phyloP scores from a whole-genome alignment of 1,140 invertebrate species.

The Drosophila busckii region DNA sequence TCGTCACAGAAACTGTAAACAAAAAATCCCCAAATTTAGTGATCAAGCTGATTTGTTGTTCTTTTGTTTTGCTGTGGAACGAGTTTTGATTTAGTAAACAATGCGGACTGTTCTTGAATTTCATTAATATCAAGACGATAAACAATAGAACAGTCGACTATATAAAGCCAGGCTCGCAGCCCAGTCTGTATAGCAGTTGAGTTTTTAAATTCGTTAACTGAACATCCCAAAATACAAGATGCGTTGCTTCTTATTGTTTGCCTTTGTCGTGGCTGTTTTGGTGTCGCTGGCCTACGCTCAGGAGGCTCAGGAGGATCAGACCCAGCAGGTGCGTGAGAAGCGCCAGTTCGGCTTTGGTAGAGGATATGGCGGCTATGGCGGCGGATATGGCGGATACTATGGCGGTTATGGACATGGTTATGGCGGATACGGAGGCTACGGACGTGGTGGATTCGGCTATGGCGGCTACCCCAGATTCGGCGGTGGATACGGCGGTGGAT shows the following conservation, averaged over 20 bases:
- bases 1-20: conserved; percentile 10
- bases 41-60: conserved; percentile 15
- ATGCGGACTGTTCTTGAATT: conserved; percentile 59
- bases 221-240: conserved; percentile 23
- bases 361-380: neutral
- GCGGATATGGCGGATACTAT: conserved; percentile 7
- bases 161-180: conserved; percentile 33
- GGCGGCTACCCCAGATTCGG: neutral
- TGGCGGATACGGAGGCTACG: neutral
- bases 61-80: conserved; percentile 3
- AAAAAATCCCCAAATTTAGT: conserved; percentile 13
- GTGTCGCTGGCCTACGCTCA: conserved; percentile 33
- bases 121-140: conserved; percentile 60
- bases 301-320: conserved; percentile 19
- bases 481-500: too few relatives aligned
- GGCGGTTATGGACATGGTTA: conserved; percentile 2
- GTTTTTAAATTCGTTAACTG: conserved; percentile 17
- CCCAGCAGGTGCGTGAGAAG: conserved; percentile 35
- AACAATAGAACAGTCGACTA: conserved; percentile 18
- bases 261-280: conserved; percentile 28
- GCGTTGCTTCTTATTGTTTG: conserved; percentile 41
- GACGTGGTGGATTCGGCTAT: neutral
- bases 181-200: conserved; percentile 36
- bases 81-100: conserved; percentile 24
- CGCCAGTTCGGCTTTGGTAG: conserved; percentile 39